These are phyloP conservation scores for Podotricha telesiphe DNA, from an alignment of 2,888 invertebrate species.

Conservation along the genomic window DNA sequence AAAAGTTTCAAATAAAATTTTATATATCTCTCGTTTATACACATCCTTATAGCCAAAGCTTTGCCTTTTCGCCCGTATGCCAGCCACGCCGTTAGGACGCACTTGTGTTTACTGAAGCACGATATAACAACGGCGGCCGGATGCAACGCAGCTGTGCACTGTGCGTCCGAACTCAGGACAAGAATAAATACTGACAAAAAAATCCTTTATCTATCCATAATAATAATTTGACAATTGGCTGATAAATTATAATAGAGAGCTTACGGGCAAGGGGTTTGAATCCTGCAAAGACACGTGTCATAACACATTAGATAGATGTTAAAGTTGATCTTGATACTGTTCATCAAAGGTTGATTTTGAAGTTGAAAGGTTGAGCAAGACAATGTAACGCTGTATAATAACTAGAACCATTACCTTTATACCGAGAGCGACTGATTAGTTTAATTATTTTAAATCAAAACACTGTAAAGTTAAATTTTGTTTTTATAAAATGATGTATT, in stretches of 20 bases:
- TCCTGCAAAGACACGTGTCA: not conserved
- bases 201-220: conserved; percentile 43
- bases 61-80: conserved; percentile 13
- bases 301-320: too few relatives aligned
- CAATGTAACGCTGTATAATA: too few relatives aligned
- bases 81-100: conserved; percentile 23
- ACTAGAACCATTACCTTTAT: too few relatives aligned
- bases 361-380: too few relatives aligned
- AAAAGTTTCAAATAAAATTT: not conserved
- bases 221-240: conserved; percentile 3
- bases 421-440: too few relatives aligned
- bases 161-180: conserved; percentile 49
- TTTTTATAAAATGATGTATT: too few relatives aligned
- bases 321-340: too few relatives aligned
- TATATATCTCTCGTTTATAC: not conserved
- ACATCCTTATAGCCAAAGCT: not conserved
- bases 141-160: conserved; percentile 70
- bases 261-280: not conserved
- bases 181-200: conserved; percentile 50
- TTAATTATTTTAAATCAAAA: too few relatives aligned
- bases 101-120: conserved; percentile 43
- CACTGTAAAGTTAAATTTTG: too few relatives aligned
- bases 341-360: too few relatives aligned
- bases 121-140: conserved; percentile 51
- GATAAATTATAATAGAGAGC: not conserved